Evolutionary conservation across 1,140 invertebrate genomes (phyloP).

Genomic region (Glossosoma conforme): DNA sequence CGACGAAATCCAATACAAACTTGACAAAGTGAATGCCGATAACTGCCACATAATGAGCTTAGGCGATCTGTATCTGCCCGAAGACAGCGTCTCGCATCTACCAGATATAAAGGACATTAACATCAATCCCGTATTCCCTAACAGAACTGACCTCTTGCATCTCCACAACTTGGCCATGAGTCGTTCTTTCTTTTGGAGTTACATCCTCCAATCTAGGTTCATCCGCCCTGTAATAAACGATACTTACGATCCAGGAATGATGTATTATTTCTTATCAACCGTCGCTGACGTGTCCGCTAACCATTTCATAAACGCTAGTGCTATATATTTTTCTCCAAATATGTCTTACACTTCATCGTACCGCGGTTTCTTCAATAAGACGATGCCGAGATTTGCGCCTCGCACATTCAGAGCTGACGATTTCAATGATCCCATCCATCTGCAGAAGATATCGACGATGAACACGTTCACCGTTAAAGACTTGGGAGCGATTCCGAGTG

Average conservation of each 20-base stretch:
- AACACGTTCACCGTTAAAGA: constrained; percentile 82
- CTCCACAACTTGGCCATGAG: constrained; percentile 94
- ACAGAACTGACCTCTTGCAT: constrained; percentile 87
- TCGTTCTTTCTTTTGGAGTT: constrained; percentile 93
- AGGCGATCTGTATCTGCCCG: constrained; percentile 78
- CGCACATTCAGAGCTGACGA: constrained; percentile 87
- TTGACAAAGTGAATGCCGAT: constrained; percentile 73
- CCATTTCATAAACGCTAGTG: constrained; percentile 87
- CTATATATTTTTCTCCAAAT: constrained; percentile 92
- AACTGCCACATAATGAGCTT: constrained; percentile 86
- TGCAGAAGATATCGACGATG: constrained; percentile 85
- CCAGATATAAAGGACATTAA: constrained; percentile 94
- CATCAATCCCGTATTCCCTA: constrained; percentile 92
- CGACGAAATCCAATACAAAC: constrained; percentile 76
- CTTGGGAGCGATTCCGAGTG: constrained; percentile 72
- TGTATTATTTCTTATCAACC: constrained; percentile 95
- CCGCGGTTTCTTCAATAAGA: constrained; percentile 94
- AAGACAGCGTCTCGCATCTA: constrained; percentile 80
- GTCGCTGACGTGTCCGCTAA: constrained; percentile 94
- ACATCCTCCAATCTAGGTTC: constrained; percentile 87
- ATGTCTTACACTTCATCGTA: constrained; percentile 93
- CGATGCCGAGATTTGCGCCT: constrained; percentile 91
- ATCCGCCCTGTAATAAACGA: constrained; percentile 86
- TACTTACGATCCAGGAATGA: constrained; percentile 93
- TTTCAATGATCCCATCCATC: constrained; percentile 90